These are phyloP conservation scores for Patiria miniata DNA, from an alignment of 35 echinoderm and acorn worm genomes.

Conservation along the genomic window DNA sequence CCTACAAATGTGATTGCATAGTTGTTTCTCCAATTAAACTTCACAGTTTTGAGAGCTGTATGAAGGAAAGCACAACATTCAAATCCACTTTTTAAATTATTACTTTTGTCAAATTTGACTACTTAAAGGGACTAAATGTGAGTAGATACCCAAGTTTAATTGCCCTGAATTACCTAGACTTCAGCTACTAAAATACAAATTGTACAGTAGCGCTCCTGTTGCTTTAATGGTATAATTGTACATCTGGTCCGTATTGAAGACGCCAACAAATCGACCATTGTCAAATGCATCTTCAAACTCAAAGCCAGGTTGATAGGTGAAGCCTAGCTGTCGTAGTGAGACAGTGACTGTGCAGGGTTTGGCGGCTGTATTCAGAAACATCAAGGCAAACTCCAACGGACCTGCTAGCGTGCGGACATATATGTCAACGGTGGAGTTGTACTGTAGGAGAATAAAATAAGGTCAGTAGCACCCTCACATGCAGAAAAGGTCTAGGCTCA, in stretches of 20 bases:
- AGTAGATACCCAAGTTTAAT: too few relatives aligned
- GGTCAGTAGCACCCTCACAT: background rate
- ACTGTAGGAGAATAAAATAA: conserved; percentile 5
- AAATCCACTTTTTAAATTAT: too few relatives aligned
- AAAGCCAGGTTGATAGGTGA: background rate
- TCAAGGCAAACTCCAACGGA: background rate
- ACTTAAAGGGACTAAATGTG: too few relatives aligned
- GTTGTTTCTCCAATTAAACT: too few relatives aligned
- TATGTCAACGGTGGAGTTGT: background rate
- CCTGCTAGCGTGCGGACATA: background rate
- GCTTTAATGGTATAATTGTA: background rate
- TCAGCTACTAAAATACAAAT: conserved; percentile 12
- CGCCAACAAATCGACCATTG: background rate
- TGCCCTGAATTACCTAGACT: background rate
- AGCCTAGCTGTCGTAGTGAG: background rate
- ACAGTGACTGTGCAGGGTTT: background rate
- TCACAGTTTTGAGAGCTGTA: too few relatives aligned
- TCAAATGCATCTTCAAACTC: conserved; percentile 7
- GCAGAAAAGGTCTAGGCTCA: too few relatives aligned
- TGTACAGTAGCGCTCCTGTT: background rate
- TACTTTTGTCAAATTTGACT: too few relatives aligned
- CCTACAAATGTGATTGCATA: too few relatives aligned
- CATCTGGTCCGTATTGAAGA: background rate
- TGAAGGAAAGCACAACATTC: too few relatives aligned
- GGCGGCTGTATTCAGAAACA: background rate